Evolutionary conservation across 2,888 invertebrate genomes (phyloP).

Genomic region (Cephus spinipes): DNA sequence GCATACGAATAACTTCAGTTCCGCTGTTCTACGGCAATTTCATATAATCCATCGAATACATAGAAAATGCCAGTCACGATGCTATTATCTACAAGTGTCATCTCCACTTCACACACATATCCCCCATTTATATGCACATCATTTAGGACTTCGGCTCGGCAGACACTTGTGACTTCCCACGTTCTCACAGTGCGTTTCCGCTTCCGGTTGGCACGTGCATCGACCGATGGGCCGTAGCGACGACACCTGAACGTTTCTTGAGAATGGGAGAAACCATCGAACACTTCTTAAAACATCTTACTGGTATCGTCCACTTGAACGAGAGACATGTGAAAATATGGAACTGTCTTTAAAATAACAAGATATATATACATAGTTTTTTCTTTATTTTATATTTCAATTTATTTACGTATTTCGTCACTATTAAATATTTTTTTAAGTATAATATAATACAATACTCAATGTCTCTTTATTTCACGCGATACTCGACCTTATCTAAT

Average conservation of each 20-base stretch:
- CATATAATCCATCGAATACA: constrained; percentile 6
- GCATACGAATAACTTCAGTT: neutral
- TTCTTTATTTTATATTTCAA: neutral
- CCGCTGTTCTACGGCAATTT: neutral
- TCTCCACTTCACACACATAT: constrained; percentile 41
- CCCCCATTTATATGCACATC: constrained; percentile 55
- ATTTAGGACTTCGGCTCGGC: constrained; percentile 42
- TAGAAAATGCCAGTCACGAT: constrained; percentile 37
- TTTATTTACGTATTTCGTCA: neutral
- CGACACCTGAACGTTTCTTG: constrained; percentile 35
- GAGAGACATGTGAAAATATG: constrained; percentile 19
- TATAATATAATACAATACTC: neutral
- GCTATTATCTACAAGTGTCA: constrained; percentile 48
- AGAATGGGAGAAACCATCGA: constrained; percentile 13
- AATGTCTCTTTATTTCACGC: neutral
- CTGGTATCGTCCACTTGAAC: constrained; percentile 27
- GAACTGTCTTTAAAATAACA: neutral
- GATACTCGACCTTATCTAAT: neutral
- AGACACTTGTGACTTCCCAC: constrained; percentile 48
- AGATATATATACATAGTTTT: neutral
- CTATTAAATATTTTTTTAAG: neutral
- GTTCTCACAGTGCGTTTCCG: constrained; percentile 59
- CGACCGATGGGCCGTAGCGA: constrained; percentile 32
- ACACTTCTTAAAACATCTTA: constrained; percentile 31
- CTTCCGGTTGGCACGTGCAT: constrained; percentile 57